Evolutionary conservation across 2,113 vertebrate genomes (phyloP).

Genomic region (Phocoena phocoena): DNA sequence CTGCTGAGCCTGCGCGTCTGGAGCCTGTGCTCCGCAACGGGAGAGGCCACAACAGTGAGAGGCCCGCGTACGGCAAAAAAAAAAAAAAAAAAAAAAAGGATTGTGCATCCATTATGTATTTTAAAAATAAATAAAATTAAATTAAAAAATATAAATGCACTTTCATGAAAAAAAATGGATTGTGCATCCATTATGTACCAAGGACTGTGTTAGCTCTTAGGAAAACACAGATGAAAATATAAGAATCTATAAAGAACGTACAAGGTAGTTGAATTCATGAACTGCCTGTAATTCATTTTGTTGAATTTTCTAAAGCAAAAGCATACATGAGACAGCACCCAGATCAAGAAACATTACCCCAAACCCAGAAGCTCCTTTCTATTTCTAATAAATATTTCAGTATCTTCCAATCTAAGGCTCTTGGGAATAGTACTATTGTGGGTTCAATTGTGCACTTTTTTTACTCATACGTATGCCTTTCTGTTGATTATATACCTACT

Average conservation of each 20-base stretch:
- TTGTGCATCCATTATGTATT: too few relatives aligned
- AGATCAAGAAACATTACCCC: neutral
- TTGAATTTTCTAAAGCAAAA: neutral
- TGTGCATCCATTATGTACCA: neutral
- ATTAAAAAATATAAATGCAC: too few relatives aligned
- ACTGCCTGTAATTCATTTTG: neutral
- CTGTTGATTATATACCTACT: neutral
- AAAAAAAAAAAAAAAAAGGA: too few relatives aligned
- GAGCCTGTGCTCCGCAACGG: too few relatives aligned
- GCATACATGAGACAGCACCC: neutral
- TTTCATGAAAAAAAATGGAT: neutral
- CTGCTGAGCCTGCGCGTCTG: too few relatives aligned
- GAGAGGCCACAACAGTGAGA: too few relatives aligned
- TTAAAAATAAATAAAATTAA: too few relatives aligned
- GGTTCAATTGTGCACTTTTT: neutral
- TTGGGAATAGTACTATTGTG: neutral
- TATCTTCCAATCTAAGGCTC: neutral
- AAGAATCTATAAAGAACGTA: neutral
- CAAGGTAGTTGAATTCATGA: neutral
- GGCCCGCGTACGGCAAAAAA: too few relatives aligned
- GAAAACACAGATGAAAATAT: neutral
- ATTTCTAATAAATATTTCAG: neutral
- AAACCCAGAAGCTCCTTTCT: neutral
- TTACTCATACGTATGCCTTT: neutral
- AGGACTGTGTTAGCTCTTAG: neutral